phyloP scores from a whole-genome alignment of 2,797 vertebrate genomes.

The Notolabrus celidotus region DNA sequence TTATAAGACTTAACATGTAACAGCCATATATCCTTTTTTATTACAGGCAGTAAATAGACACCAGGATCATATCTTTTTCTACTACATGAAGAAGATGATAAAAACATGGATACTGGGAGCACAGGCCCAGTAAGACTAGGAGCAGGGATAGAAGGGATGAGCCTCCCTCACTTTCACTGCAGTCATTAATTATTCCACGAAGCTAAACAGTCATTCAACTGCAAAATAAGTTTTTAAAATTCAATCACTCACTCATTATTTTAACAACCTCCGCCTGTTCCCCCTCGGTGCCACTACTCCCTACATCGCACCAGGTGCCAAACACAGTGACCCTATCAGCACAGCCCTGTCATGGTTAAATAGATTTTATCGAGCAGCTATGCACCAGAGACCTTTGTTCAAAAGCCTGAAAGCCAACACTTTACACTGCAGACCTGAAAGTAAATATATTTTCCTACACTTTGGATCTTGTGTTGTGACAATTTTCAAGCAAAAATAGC shows the following conservation, averaged over 20 bases:
- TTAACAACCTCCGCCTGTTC: background rate
- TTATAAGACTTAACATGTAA: background rate
- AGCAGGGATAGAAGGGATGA: slow-evolving; percentile 15
- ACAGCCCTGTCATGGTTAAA: background rate
- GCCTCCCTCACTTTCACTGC: slow-evolving; percentile 6
- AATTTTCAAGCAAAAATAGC: too few relatives aligned
- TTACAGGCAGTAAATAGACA: slow-evolving; percentile 1
- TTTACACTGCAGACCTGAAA: background rate
- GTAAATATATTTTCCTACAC: background rate
- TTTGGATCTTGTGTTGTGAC: too few relatives aligned
- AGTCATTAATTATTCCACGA: slow-evolving; percentile 34
- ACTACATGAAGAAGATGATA: slow-evolving; percentile 39
- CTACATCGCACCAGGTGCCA: background rate
- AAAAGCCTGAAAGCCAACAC: background rate
- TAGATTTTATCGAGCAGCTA: background rate
- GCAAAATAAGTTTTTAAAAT: slow-evolving; percentile 33
- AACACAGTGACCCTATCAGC: background rate
- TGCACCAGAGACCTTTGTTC: background rate
- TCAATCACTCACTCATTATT: slow-evolving; percentile 18
- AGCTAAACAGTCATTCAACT: slow-evolving; percentile 41
- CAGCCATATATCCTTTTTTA: background rate
- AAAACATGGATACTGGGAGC: too few relatives aligned
- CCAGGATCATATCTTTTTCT: slow-evolving; percentile 5
- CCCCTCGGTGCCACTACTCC: background rate
- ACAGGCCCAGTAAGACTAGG: too few relatives aligned